These are phyloP conservation scores for Semnopithecus entellus DNA, from an alignment of 2,113 vertebrate genomes.

Conservation along the genomic window DNA sequence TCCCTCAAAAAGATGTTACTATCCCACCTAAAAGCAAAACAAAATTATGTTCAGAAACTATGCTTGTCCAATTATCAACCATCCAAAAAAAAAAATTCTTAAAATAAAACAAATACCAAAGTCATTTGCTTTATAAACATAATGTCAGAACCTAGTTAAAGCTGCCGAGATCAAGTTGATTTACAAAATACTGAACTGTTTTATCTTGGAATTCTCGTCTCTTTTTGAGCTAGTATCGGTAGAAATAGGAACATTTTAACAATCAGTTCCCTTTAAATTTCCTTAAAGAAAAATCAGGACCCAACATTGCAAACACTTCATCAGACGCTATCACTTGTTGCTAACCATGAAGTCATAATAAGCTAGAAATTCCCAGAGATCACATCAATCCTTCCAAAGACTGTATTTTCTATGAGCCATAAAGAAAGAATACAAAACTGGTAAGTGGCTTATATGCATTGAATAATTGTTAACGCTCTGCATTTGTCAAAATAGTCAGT, in stretches of 20 bases:
- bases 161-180: background rate
- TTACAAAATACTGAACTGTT: background rate
- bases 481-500: background rate
- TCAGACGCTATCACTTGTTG: background rate
- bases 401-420: background rate
- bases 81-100: background rate
- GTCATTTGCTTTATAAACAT: background rate
- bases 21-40: constrained; percentile 70
- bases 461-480: background rate
- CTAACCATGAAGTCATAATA: constrained; percentile 71
- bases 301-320: background rate
- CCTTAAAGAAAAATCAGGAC: constrained; percentile 25
- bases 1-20: background rate
- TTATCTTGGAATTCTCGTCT: background rate
- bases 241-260: constrained; percentile 17
- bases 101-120: background rate
- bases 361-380: background rate
- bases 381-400: background rate
- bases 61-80: background rate
- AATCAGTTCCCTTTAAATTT: constrained; percentile 24
- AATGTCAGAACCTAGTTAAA: background rate
- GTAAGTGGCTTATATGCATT: background rate
- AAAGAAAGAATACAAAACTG: background rate
- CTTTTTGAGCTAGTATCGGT: background rate
- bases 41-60: constrained; percentile 30